These are phyloP conservation scores for Pseudococcus viburni DNA, from an alignment of 2,888 invertebrate genomes.

Conservation along the genomic window DNA sequence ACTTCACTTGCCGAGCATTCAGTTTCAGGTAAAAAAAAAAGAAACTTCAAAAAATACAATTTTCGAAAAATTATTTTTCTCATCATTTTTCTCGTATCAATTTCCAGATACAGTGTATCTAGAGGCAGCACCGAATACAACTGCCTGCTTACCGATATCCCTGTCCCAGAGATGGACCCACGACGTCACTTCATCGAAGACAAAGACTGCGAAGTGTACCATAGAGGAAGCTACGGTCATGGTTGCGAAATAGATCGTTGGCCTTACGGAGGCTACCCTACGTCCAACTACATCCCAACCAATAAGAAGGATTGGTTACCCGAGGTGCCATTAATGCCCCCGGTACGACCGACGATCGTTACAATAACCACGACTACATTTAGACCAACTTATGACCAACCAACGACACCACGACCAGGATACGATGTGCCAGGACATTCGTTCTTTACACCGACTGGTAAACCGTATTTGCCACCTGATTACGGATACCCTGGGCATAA, in stretches of 20 bases:
- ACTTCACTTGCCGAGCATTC: conserved; percentile 85
- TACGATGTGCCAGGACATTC: conserved; percentile 48
- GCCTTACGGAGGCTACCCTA: conserved; percentile 47
- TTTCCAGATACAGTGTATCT: not conserved
- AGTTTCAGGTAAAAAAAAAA: conserved; percentile 77
- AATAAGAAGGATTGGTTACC: conserved; percentile 58
- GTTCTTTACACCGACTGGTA: conserved; percentile 45
- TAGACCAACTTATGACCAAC: conserved; percentile 47
- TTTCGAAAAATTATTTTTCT: not conserved
- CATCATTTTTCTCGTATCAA: not conserved
- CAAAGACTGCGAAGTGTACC: conserved; percentile 82
- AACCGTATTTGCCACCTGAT: conserved; percentile 58
- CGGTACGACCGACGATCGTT: conserved; percentile 59
- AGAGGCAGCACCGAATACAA: conserved; percentile 74
- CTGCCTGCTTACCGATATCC: conserved; percentile 84
- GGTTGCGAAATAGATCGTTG: conserved; percentile 82
- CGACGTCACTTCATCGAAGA: conserved; percentile 76
- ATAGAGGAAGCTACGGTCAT: conserved; percentile 85
- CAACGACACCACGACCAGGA: not conserved
- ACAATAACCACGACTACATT: conserved; percentile 61
- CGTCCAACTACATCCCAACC: conserved; percentile 58
- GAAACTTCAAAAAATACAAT: not conserved
- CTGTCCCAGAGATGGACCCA: conserved; percentile 78
- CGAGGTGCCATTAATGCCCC: conserved; percentile 58
- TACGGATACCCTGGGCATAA: conserved; percentile 30